Evolutionary conservation across 1,140 invertebrate species (phyloP), one percentile per base, ranked within the genome.

Genomic region (Elymnias hypermnestra): DNA sequence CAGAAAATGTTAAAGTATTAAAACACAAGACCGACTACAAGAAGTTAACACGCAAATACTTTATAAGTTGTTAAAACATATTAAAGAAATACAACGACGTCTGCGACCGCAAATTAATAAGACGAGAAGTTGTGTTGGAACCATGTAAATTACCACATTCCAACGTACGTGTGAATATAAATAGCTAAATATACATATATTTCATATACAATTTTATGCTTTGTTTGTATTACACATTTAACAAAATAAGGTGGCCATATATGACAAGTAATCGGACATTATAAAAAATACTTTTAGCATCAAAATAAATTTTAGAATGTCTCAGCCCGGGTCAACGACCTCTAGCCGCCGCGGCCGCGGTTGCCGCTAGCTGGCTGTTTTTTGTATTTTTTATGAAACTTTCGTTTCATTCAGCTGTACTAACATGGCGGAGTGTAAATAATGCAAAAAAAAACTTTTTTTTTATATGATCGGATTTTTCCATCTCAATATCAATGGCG

Each of bases 191-290:
- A 25, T 38, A 48, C 15, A 17, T 47, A 43, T 35, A 44, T 52
- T 47, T 38, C 15, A 37, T 22, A 47, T 49, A 54, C 52, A 40
- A 54, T 45, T 40, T 49, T 33, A 49, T 54, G 52, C 39, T 54
- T 54, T 49, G 48, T 40, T 15, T 10, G 39, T 35, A 44, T 54
- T 54, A 54, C 52, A 38, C 40, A 41, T 39, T 35, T 40, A 41
- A 37, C n/a, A 4, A 33, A 15, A 5, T 33, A 17, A 3, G 7
- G 12, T 18, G 3, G n/a, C 31, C 14, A 33, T 33, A 3, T 8
- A n/a, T 33, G n/a, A n/a, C n/a, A n/a, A n/a, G n/a, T n/a, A n/a
- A n/a, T n/a, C n/a, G n/a, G n/a, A n/a, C n/a, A n/a, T n/a, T n/a
- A n/a, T n/a, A n/a, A n/a, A n/a, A n/a, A n/a, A n/a, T n/a, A n/a